Conservation (phyloP, 2,797 vertebrate species). For the Labroides dimidiatus region DNA sequence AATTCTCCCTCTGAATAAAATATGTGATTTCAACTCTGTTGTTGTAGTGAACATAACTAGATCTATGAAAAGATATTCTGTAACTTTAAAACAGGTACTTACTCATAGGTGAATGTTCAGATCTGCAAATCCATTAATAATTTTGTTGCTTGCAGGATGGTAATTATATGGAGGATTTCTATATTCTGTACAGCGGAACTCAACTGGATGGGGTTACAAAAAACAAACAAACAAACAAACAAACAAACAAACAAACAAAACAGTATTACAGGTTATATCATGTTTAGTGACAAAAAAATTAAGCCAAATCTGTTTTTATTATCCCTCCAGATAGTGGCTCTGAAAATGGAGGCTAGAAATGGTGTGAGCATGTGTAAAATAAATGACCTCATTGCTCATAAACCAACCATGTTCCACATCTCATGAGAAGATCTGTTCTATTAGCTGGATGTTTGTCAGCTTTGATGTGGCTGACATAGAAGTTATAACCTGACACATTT, state of each 20-base stretch:
- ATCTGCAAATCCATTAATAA: not conserved
- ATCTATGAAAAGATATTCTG: not conserved
- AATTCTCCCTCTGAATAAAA: not conserved
- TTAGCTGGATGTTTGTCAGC: not conserved
- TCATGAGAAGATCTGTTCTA: conserved; percentile 1
- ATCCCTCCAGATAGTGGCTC: too few relatives aligned
- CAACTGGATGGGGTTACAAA: too few relatives aligned
- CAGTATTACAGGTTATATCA: too few relatives aligned
- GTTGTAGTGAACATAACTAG: not conserved
- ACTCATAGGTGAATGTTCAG: not conserved
- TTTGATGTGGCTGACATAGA: not conserved
- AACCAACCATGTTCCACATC: not conserved
- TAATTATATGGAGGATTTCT: too few relatives aligned
- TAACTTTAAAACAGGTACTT: not conserved
- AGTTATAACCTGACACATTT: conserved; percentile 7
- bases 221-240: too few relatives aligned
- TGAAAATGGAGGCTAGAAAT: too few relatives aligned
- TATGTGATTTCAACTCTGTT: not conserved
- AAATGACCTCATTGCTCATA: too few relatives aligned
- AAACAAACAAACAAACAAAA: too few relatives aligned
- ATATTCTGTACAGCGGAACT: too few relatives aligned
- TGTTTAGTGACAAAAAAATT: too few relatives aligned
- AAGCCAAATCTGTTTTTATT: too few relatives aligned
- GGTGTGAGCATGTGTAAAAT: too few relatives aligned
- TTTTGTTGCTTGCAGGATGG: not conserved